A percentile compares a stretch with the other conserved stretches of the same genome.
Conservation (phyloP, 2,888 invertebrate species). For the Spatulosminthurus flaviceps region DNA sequence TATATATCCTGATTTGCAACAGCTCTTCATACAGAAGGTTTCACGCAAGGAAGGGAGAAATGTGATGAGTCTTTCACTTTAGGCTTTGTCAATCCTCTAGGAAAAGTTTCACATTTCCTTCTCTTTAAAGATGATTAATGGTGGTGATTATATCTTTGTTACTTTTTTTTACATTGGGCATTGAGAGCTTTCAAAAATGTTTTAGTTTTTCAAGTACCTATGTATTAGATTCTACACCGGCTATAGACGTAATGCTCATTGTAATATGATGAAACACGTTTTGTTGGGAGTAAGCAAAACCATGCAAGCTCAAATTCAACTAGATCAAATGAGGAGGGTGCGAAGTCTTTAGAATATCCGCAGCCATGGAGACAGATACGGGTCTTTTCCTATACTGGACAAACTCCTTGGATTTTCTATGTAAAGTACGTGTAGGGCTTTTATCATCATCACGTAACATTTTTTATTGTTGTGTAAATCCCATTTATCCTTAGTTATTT, state of each 20-base stretch:
- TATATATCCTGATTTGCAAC: too few species aligned
- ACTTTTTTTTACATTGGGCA: constrained; percentile 2
- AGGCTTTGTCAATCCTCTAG: not conserved
- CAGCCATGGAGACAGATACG: constrained; percentile 2
- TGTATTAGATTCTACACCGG: not conserved
- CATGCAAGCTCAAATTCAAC: not conserved
- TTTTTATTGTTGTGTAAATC: not conserved
- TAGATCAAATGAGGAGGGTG: constrained; percentile 12
- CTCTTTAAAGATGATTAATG: not conserved
- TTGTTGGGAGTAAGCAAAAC: too few species aligned
- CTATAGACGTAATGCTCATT: too few species aligned
- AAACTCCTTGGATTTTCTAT: too few species aligned
- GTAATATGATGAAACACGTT: too few species aligned
- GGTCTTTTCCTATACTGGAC: not conserved
- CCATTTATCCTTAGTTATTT: constrained; percentile 3
- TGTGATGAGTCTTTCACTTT: constrained; percentile 8
- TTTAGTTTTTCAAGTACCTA: not conserved
- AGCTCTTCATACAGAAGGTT: not conserved
- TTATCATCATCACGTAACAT: too few species aligned
- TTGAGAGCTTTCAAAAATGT: constrained; percentile 1
- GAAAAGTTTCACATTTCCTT: constrained; percentile 2
- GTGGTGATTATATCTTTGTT: constrained; percentile 7
- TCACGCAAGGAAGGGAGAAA: not conserved
- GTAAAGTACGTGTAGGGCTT: too few species aligned
- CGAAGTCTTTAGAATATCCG: not conserved